Base-by-base conservation (phyloP, 30 jellyfish, hydroid and myxozoan genomes). In the Hydractinia echinata region DNA sequence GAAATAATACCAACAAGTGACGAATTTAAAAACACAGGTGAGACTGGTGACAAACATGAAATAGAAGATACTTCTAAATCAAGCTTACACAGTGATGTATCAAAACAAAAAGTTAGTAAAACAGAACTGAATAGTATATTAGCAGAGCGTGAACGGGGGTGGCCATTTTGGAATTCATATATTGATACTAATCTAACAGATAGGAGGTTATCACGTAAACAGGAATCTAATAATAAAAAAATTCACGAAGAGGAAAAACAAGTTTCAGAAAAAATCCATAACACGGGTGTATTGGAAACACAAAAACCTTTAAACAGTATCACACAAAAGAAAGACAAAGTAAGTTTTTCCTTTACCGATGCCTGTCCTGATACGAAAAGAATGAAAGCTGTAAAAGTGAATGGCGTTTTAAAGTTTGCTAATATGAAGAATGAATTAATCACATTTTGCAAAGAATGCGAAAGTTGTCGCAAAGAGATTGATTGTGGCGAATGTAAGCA, bases 381-480 rank as follows among this genome's bases (percentile, higher is more conserved):
- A 61, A 5, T 79, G 53, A 73, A 79, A 79, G 79, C 82, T 30
- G 77, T 76, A 7, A 58, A 64, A 48, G 19, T 52, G 21, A 64
- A 55, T 52, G 84, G 87, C 16, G 49, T 53, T 6, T 21, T 77
- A 30, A 54, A 48, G 10, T 77, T 77, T 58, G 81, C 30, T 77
- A 66, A 77, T 50, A 53, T 77, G 16, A 61, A 54, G 15, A 77
- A 77, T 58, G 13, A 61, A 51, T 54, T 77, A 8, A 79, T 77
- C 8, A 77, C 85, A 58, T 77, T 77, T 54, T 88, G 96, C 77
- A 86, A 92, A 4, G 73, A 67, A 70, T 88, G 96, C 78, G 83
- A 60, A 19, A 84, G 82, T 50, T 88, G 96, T 66, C 8, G 51
- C 9, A 79, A 83, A 54, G 67, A 61, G 61, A 82, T 69, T 39